Conservation (phyloP, 2,113 vertebrate species). For the Trichechus manatus region DNA sequence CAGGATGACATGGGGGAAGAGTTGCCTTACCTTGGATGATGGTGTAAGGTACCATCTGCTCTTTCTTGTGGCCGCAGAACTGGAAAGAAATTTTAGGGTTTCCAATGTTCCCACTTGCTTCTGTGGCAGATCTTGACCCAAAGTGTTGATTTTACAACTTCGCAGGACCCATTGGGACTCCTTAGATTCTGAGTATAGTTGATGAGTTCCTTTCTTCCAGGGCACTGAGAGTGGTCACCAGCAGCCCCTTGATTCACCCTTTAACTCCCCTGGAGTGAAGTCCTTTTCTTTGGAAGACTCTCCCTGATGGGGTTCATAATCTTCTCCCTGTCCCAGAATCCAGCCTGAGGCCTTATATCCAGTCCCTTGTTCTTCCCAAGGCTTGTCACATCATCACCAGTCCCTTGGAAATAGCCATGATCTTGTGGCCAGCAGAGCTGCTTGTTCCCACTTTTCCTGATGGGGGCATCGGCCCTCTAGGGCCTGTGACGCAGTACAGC, state of each 20-base stretch:
- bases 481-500: neutral
- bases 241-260: neutral
- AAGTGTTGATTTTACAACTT: neutral
- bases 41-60: fast-evolving
- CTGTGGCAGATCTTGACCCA: neutral
- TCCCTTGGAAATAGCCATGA: neutral
- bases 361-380: neutral
- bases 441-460: neutral
- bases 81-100: slow-evolving; percentile 57
- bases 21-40: fast-evolving
- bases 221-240: neutral
- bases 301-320: neutral
- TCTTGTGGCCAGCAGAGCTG: neutral
- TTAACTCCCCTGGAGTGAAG: no score
- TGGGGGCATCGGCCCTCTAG: fast-evolving
- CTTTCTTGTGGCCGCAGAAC: neutral
- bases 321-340: no score
- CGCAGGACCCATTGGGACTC: neutral
- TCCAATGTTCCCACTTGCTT: neutral
- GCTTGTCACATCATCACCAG: neutral
- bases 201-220: neutral
- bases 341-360: fast-evolving
- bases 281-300: neutral
- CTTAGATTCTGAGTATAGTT: fast-evolving
- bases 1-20: fast-evolving